Base-by-base conservation (phyloP, 2,888 invertebrate species). In the Miltochrista miniata region DNA sequence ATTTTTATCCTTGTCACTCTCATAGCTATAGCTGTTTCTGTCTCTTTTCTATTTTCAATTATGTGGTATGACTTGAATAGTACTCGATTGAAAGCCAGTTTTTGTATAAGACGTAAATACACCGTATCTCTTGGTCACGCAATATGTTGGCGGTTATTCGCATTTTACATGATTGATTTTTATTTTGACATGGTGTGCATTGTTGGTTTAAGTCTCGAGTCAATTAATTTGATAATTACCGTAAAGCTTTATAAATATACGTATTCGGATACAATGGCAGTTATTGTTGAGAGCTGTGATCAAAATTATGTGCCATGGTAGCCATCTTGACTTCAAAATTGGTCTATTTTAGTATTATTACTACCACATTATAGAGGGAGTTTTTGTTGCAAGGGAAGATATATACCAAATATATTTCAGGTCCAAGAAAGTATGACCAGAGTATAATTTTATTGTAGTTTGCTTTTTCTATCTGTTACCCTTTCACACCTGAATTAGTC, bases 31-130 rank as follows among this genome's bases (percentile, higher is more conserved):
- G 8, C 7, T 45, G 35, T 49, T 7, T 34, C 7, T 46, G 15
- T 50, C 24, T 44, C 45, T 13, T 48, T 44, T 36, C 35, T 12
- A 43, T 36, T 13, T 44, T 36, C 18, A 30, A 50, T 50, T 37
- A 61, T 58, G 55, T 57, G 44, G 55, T 54, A 49, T 57, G 36
- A 52, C 57, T 68, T 45, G 56, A 50, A 51, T 46, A 24, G 58
- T 71, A 71, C 67, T 64, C 43, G 69, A 63, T 63, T 60, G 40
- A 50, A 53, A 64, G 54, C 68, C 54, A 69, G 68, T 70, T 74
- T 68, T 56, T 58, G 43, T 55, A 48, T 24, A 46, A 54, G 54
- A 48, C 59, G 52, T 41, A 58, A 64, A 64, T 64, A 56, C 45
- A 59, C 37, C 47, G 42, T 56, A 42, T 36, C 51, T 59, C 40